These are phyloP conservation scores for Lepetodrilus schrolli DNA, from an alignment of 2,888 invertebrate species.

Conservation along the genomic window DNA sequence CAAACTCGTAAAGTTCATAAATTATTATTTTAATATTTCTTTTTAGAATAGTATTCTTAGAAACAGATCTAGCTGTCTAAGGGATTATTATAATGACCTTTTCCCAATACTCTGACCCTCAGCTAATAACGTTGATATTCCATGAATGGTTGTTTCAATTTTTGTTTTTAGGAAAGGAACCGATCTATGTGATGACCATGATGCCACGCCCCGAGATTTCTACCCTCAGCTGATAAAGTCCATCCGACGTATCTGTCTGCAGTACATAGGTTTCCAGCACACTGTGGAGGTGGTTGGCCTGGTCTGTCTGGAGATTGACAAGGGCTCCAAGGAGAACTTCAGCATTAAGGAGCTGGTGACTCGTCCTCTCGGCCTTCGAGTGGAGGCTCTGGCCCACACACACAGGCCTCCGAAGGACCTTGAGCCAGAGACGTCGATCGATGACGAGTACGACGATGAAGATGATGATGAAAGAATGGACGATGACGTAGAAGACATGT, in stretches of 20 bases:
- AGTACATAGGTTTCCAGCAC: constrained; percentile 41
- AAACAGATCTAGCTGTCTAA: too few species aligned
- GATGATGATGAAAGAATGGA: not conserved
- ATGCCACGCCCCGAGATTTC: not conserved
- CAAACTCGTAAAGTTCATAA: too few species aligned
- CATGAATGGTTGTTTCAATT: not conserved
- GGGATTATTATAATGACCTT: too few species aligned
- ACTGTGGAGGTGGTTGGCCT: constrained; percentile 44
- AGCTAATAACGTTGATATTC: too few species aligned
- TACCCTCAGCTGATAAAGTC: constrained; percentile 22
- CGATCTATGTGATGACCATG: not conserved
- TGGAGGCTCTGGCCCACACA: constrained; percentile 27
- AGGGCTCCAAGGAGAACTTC: constrained; percentile 41
- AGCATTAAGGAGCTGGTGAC: constrained; percentile 42
- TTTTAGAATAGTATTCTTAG: too few species aligned
- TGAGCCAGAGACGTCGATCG: constrained; percentile 7
- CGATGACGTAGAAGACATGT: not conserved
- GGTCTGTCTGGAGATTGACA: constrained; percentile 45
- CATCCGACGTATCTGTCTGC: constrained; percentile 38
- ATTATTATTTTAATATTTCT: too few species aligned
- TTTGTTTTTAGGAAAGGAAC: not conserved
- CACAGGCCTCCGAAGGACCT: not conserved
- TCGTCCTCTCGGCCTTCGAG: constrained; percentile 23
- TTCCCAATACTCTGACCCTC: too few species aligned
- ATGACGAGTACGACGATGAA: constrained; percentile 5